Percentiles rank a stretch among this genome's conserved stretches.
Conservation (phyloP, 1,140 invertebrate species). For the Zaprionus tsacasi region DNA sequence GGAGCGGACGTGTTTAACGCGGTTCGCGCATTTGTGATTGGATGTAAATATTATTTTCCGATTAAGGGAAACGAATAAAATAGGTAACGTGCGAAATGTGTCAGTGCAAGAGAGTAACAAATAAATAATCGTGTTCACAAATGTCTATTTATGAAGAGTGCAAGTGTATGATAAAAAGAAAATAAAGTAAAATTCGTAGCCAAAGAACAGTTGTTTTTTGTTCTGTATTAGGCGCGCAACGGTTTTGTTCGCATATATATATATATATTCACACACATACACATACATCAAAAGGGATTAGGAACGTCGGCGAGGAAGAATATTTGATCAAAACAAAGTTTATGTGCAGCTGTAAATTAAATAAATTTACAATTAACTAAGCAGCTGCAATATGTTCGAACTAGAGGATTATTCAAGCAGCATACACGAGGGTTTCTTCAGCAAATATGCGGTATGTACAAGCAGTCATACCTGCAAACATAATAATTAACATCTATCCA, state of each 20-base stretch:
- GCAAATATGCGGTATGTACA: conserved; percentile 80
- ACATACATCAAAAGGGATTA: conserved; percentile 26
- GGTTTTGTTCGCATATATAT: conserved; percentile 30
- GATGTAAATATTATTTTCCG: conserved; percentile 32
- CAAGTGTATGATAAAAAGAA: conserved; percentile 17
- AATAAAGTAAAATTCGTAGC: conserved; percentile 20
- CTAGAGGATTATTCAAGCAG: conserved; percentile 81
- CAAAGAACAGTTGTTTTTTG: conserved; percentile 42
- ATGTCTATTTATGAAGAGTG: conserved; percentile 23
- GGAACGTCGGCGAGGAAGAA: conserved; percentile 25
- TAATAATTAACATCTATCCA: conserved; percentile 38
- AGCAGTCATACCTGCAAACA: conserved; percentile 12
- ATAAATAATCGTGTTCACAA: conserved; percentile 14
- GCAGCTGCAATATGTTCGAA: conserved; percentile 73
- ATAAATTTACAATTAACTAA: not conserved
- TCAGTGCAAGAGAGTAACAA: conserved; percentile 8
- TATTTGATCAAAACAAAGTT: conserved; percentile 73
- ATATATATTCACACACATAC: not conserved
- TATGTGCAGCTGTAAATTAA: conserved; percentile 28
- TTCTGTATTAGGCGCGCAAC: conserved; percentile 34
- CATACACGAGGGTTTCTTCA: conserved; percentile 82
- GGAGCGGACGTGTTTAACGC: conserved; percentile 26
- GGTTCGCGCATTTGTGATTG: conserved; percentile 31
- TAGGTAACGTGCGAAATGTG: conserved; percentile 26
- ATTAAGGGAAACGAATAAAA: conserved; percentile 8